Base-by-base conservation (phyloP, 2,888 invertebrate species). In the Eulithis testata region DNA sequence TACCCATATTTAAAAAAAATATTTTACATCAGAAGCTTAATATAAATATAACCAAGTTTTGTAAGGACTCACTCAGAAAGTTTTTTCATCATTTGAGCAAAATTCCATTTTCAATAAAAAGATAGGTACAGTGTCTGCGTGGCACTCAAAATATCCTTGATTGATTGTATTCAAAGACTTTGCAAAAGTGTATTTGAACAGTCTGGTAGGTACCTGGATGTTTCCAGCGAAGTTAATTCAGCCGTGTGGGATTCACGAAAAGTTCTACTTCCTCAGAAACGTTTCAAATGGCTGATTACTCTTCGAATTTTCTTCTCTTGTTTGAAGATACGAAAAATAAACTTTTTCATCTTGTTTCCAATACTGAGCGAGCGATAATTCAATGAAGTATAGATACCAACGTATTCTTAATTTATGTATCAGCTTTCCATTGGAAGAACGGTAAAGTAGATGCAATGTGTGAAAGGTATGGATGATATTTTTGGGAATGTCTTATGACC, bases 241-340 rank as follows among this genome's bases (percentile, higher is more conserved):
- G n/a, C 37, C 21, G 43, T 45, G 27, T 54, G 27, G n/a, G 31
- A 54, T 54, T 54, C 60, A 21, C 49, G 12, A 49, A 36, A 60
- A 64, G 43, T 59, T 59, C 27, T 45, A 44, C 64, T 44, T 58
- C 37, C 27, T 31, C 43, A 45, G 43, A 49, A 58, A 50, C 49
- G 64, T 51, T 60, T 64, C 51, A 44, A 64, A 51, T 51, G 64
- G 31, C 50, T 64, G 60, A 64, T 64, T 64, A 55, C 31, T 31
- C 53, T 64, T 64, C 44, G 14, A 7, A 51, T 55, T 64, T 64
- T 51, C 36, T 64, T 63, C 43, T 31, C 37, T 21, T 58, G 53
- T 58, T 65, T 58, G 31, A 65, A 65, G 56, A 60, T 44, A 54
- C 50, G n/a, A 47, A 12, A 21, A 64, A 55, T 44, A 60, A 64